phyloP scores from a whole-genome alignment of 2,888 invertebrate species.

The Mythimna loreyi region DNA sequence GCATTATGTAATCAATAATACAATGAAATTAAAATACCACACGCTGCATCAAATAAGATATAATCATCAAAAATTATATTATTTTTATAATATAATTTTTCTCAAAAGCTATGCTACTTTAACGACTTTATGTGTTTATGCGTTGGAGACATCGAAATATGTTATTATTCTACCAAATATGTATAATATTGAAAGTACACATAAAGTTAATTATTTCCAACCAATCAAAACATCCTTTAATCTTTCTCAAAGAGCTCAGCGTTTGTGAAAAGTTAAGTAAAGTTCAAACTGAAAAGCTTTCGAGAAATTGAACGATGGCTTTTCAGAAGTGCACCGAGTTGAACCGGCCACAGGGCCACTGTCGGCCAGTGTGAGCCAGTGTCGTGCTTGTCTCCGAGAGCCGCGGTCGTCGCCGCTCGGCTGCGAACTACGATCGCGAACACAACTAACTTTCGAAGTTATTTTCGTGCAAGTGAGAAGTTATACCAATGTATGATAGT shows the following conservation, averaged over 20 bases:
- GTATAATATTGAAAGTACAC: too few species aligned
- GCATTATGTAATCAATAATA: too few species aligned
- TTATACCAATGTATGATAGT: not conserved
- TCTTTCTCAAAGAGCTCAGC: not conserved
- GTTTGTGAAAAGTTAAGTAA: not conserved
- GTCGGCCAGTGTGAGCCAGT: slow-evolving; percentile 30
- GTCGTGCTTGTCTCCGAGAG: slow-evolving; percentile 38
- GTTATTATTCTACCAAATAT: too few species aligned
- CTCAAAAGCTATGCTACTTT: too few species aligned
- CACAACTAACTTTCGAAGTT: slow-evolving; percentile 47
- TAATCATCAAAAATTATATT: too few species aligned
- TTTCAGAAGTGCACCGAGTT: slow-evolving; percentile 23
- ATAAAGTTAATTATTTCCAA: too few species aligned
- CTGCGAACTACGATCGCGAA: slow-evolving; percentile 54
- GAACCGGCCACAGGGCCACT: slow-evolving; percentile 45
- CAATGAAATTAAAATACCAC: too few species aligned
- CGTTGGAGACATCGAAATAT: too few species aligned
- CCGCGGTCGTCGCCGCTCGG: slow-evolving; percentile 67
- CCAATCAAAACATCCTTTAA: not conserved
- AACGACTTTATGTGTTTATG: too few species aligned
- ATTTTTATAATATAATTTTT: too few species aligned
- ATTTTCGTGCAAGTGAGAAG: not conserved
- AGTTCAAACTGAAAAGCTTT: not conserved
- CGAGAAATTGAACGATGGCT: not conserved
- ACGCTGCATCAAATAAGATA: too few species aligned